Conservation (phyloP, 1,140 invertebrate genomes). For the Drosophila sp. region DNA sequence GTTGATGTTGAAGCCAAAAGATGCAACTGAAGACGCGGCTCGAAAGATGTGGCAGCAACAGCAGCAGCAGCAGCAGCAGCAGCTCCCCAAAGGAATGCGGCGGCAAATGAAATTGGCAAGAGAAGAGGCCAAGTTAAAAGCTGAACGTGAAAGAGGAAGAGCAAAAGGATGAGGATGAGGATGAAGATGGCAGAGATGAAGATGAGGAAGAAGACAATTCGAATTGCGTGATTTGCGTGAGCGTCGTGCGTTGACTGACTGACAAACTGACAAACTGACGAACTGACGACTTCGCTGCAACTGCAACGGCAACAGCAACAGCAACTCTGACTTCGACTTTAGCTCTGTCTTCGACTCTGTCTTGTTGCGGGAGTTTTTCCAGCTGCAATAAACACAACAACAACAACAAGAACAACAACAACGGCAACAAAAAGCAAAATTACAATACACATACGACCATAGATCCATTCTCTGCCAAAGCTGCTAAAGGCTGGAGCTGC, state of each 20-base stretch:
- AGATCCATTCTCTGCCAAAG: conserved; percentile 4
- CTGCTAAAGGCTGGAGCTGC: conserved; percentile 2
- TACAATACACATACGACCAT: conserved; percentile 20
- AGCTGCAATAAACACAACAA: conserved; percentile 35
- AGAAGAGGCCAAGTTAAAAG: conserved; percentile 18
- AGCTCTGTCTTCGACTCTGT: not conserved
- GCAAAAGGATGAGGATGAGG: conserved; percentile 1
- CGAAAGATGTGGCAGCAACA: conserved; percentile 37
- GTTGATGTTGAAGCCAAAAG: not conserved
- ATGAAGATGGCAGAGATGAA: not conserved
- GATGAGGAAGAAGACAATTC: conserved; percentile 54
- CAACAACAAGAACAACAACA: not conserved
- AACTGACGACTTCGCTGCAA: conserved; percentile 46
- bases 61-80: conserved; percentile 38
- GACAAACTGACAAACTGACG: conserved; percentile 56
- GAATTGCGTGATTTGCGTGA: conserved; percentile 84
- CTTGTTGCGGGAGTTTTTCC: conserved; percentile 62
- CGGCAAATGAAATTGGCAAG: conserved; percentile 60
- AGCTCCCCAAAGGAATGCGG: conserved; percentile 58
- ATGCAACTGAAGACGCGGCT: conserved; percentile 4
- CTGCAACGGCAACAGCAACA: conserved; percentile 18
- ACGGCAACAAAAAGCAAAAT: conserved; percentile 7
- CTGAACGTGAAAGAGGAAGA: not conserved
- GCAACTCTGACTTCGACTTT: not conserved
- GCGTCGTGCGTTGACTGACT: conserved; percentile 78